phyloP scores from a whole-genome alignment of 2,888 invertebrate species.

The Deilephila porcellus region DNA sequence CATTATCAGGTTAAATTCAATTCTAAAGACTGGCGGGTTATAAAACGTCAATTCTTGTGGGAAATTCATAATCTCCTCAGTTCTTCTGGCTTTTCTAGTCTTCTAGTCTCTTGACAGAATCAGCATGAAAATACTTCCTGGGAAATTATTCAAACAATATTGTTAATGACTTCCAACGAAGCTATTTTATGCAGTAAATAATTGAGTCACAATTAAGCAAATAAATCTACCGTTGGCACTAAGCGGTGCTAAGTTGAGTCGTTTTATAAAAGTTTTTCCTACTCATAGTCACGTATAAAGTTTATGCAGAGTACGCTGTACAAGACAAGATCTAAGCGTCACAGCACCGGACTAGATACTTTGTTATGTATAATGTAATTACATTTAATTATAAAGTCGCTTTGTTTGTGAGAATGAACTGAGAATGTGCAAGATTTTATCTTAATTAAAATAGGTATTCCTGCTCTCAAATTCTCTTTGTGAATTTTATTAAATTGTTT shows the following conservation, averaged over 20 bases:
- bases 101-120: too few relatives aligned
- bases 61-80: too few relatives aligned
- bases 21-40: too few relatives aligned
- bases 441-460: slow-evolving; percentile 19
- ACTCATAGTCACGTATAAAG: slow-evolving; percentile 10
- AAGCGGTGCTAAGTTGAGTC: background rate
- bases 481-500: background rate
- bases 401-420: slow-evolving; percentile 21
- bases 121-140: too few relatives aligned
- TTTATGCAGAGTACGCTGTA: background rate
- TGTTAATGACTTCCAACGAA: too few relatives aligned
- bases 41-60: too few relatives aligned
- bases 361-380: slow-evolving; percentile 26
- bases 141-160: too few relatives aligned
- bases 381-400: slow-evolving; percentile 25
- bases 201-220: background rate
- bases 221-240: too few relatives aligned
- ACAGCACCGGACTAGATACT: slow-evolving; percentile 4
- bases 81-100: too few relatives aligned
- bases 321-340: slow-evolving; percentile 12
- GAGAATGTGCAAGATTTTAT: slow-evolving; percentile 25
- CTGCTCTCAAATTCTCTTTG: slow-evolving; percentile 4
- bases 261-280: slow-evolving; percentile 20
- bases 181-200: background rate
- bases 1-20: too few relatives aligned